phyloP scores from a whole-genome alignment of 2,113 vertebrate species.

The Bufo gargarizans region DNA sequence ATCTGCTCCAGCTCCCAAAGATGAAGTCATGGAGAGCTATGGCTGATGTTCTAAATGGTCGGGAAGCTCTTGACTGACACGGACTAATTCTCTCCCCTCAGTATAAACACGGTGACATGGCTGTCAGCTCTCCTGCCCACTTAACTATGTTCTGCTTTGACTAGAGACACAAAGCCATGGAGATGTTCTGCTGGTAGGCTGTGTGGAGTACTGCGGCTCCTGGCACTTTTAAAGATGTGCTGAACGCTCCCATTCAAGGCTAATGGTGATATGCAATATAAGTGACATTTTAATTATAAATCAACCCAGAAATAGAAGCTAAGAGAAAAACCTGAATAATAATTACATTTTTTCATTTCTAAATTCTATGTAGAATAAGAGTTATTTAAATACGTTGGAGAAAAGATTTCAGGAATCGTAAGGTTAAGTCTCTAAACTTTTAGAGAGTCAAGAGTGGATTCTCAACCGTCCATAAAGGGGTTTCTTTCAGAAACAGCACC shows the following conservation, averaged over 20 bases:
- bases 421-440: neutral
- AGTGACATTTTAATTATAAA: slow-evolving; percentile 51
- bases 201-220: neutral
- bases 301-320: slow-evolving; percentile 46
- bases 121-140: neutral
- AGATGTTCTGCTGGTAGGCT: neutral
- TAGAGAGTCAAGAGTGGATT: neutral
- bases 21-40: neutral
- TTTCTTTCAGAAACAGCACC: neutral
- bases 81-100: neutral
- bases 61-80: neutral
- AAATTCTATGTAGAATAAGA: slow-evolving; percentile 5
- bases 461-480: neutral
- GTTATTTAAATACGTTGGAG: slow-evolving; percentile 4
- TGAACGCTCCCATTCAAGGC: slow-evolving; percentile 7
- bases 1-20: neutral
- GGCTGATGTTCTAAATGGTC: neutral
- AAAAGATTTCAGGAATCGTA: neutral
- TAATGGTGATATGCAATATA: slow-evolving; percentile 18
- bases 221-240: slow-evolving; percentile 22
- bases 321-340: slow-evolving; percentile 12
- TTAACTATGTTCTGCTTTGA: neutral
- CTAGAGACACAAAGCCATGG: neutral
- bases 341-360: slow-evolving; percentile 33
- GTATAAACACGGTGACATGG: neutral